Conservation (phyloP, 2,888 invertebrate species). For the Argynnis bischoffii region DNA sequence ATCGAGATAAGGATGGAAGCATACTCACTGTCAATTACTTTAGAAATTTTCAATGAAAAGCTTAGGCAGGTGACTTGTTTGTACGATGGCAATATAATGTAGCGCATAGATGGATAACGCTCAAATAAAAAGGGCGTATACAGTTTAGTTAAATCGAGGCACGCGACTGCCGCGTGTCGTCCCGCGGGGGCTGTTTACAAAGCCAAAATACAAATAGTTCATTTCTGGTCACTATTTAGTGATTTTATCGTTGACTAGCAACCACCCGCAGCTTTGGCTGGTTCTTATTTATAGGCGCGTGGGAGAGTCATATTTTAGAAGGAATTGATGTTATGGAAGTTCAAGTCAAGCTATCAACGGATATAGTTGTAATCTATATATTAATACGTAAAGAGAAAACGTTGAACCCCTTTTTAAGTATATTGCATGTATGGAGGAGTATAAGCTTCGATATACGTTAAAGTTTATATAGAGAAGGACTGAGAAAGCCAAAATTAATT, state of each 20-base stretch:
- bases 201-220: conserved; percentile 39
- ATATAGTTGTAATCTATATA: no score
- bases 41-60: neutral
- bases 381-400: no score
- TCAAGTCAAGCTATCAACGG: no score
- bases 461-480: no score
- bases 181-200: conserved; percentile 38
- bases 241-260: conserved; percentile 31
- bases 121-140: conserved; percentile 40
- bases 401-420: no score
- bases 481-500: no score
- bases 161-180: conserved; percentile 46
- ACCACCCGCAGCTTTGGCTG: conserved; percentile 18
- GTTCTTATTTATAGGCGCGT: neutral
- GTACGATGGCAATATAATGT: conserved; percentile 32
- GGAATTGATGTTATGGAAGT: no score
- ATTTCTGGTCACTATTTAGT: conserved; percentile 42
- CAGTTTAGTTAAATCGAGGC: conserved; percentile 48
- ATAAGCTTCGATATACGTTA: no score
- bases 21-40: neutral
- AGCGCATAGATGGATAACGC: conserved; percentile 32
- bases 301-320: no score
- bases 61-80: conserved; percentile 34
- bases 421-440: no score
- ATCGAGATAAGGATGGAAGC: neutral